These are phyloP conservation scores for Dendroctonus ponderosae DNA, from an alignment of 1,140 invertebrate genomes.

Conservation along the genomic window DNA sequence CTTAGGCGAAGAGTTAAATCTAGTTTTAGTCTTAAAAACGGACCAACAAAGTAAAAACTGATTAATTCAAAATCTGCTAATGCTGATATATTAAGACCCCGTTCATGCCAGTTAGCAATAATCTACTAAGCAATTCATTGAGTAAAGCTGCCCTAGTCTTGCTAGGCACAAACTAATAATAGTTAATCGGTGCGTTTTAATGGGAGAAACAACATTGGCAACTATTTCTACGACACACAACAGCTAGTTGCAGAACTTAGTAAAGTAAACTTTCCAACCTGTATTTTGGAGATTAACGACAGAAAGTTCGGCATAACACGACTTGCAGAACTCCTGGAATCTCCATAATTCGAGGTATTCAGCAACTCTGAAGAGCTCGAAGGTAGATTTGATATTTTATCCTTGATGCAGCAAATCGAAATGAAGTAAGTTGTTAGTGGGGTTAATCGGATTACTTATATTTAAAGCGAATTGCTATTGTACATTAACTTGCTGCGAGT, in stretches of 20 bases:
- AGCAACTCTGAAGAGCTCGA: conserved; percentile 44
- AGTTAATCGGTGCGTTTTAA: no score
- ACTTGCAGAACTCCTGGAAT: conserved; percentile 60
- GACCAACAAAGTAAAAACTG: no score
- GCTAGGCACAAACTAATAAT: no score
- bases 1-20: no score
- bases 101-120: no score
- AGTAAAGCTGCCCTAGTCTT: no score
- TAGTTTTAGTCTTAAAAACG: no score
- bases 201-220: neutral
- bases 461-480: no score
- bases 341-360: conserved; percentile 41
- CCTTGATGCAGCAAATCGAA: conserved; percentile 43
- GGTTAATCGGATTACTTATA: neutral
- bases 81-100: no score
- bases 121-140: no score
- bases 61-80: no score
- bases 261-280: conserved; percentile 58
- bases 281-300: conserved; percentile 66
- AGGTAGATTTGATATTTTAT: conserved; percentile 42
- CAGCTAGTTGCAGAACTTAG: conserved; percentile 36
- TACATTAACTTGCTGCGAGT: no score
- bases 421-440: conserved; percentile 16
- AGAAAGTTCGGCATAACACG: conserved; percentile 67
- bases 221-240: conserved; percentile 11